Evolutionary conservation across 2,888 invertebrate genomes (phyloP).

Genomic region (Zygothrica quintamaculata): DNA sequence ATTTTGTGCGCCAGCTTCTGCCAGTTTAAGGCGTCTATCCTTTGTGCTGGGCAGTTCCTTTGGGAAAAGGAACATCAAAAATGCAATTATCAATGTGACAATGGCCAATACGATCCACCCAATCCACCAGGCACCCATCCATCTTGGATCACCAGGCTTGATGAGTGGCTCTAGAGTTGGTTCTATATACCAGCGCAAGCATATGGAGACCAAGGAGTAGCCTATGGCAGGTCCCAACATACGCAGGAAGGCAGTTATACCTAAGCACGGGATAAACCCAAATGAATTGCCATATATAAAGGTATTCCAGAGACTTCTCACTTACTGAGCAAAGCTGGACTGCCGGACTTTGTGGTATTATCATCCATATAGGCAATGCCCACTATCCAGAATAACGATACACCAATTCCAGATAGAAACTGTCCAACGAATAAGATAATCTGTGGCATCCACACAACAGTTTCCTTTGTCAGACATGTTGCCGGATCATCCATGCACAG

Average conservation of each 20-base stretch:
- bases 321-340: constrained; percentile 89
- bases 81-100: constrained; percentile 86
- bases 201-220: constrained; percentile 88
- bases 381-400: constrained; percentile 88
- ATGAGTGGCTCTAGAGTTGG: constrained; percentile 88
- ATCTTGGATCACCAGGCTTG: constrained; percentile 88
- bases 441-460: constrained; percentile 87
- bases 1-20: constrained; percentile 56
- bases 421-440: constrained; percentile 88
- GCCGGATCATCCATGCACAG: constrained; percentile 85
- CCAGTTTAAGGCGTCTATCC: constrained; percentile 85
- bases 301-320: constrained; percentile 36
- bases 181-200: constrained; percentile 88
- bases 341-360: constrained; percentile 90
- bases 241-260: constrained; percentile 88
- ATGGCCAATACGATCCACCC: constrained; percentile 89
- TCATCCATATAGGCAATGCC: constrained; percentile 91
- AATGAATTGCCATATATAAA: too few relatives aligned
- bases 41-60: constrained; percentile 88
- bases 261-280: too few relatives aligned
- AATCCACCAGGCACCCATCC: constrained; percentile 94
- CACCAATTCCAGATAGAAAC: constrained; percentile 89
- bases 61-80: constrained; percentile 88
- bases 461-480: constrained; percentile 86
- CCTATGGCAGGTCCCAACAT: constrained; percentile 90